Conservation (phyloP, 2,797 vertebrate species). For the Onychomys arenicola region DNA sequence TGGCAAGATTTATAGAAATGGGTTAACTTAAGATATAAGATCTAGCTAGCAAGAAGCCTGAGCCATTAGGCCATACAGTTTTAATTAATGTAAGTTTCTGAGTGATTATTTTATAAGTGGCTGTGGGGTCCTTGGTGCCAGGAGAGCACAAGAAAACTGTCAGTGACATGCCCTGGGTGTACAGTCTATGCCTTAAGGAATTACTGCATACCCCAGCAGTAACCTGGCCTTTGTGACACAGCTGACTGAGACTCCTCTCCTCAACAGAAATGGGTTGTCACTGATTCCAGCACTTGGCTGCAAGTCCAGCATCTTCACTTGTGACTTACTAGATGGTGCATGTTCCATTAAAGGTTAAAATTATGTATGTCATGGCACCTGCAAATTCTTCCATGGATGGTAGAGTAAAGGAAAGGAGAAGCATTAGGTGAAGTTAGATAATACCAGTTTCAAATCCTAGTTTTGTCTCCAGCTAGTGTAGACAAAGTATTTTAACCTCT, state of each 20-base stretch:
- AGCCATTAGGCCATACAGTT: no score
- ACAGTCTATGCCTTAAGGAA: not conserved
- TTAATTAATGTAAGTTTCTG: no score
- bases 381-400: not conserved
- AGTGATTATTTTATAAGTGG: no score
- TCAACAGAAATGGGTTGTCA: not conserved
- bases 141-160: no score
- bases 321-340: not conserved
- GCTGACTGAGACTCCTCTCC: not conserved
- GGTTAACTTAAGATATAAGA: no score
- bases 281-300: not conserved
- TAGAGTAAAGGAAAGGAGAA: not conserved
- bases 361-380: not conserved
- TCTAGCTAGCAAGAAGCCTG: no score
- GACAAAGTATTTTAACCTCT: conserved; percentile 63
- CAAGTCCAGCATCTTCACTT: not conserved
- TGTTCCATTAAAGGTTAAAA: not conserved
- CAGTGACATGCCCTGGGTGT: not conserved
- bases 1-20: no score
- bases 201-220: not conserved
- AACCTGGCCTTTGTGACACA: not conserved
- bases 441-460: not conserved
- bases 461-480: not conserved
- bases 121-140: no score
- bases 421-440: not conserved